These are phyloP conservation scores for Phalloptychus januarius DNA, from an alignment of 2,797 vertebrate genomes.

Conservation along the genomic window DNA sequence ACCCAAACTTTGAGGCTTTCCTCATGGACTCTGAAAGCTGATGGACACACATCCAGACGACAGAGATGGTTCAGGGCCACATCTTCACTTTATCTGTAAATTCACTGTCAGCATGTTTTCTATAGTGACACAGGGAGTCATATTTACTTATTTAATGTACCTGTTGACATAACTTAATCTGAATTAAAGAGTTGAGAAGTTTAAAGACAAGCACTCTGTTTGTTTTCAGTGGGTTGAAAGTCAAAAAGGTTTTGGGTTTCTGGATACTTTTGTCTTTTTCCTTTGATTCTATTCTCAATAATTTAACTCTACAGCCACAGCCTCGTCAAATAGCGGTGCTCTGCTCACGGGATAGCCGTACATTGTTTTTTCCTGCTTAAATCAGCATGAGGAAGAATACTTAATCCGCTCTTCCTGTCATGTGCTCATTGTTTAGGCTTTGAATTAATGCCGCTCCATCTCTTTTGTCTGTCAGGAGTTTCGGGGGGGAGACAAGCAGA, in stretches of 20 bases:
- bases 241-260: neutral
- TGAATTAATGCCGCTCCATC: constrained; percentile 56
- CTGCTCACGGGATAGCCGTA: constrained; percentile 21
- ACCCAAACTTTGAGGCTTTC: constrained; percentile 92
- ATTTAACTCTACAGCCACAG: neutral
- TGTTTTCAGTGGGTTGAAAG: constrained; percentile 2
- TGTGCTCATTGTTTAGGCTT: constrained; percentile 67
- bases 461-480: constrained; percentile 67
- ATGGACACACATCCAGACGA: constrained; percentile 37
- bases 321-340: constrained; percentile 18
- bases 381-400: constrained; percentile 65
- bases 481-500: constrained; percentile 10
- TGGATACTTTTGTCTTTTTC: neutral
- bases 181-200: constrained; percentile 11
- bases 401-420: constrained; percentile 69
- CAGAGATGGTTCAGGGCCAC: neutral
- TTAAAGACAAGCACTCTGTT: neutral
- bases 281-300: neutral
- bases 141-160: constrained; percentile 29
- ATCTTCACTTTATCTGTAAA: neutral
- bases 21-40: constrained; percentile 89
- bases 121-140: constrained; percentile 21
- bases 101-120: neutral
- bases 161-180: neutral
- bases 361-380: constrained; percentile 62